Conservation (phyloP, 2,113 vertebrate genomes). For the Channa argus region DNA sequence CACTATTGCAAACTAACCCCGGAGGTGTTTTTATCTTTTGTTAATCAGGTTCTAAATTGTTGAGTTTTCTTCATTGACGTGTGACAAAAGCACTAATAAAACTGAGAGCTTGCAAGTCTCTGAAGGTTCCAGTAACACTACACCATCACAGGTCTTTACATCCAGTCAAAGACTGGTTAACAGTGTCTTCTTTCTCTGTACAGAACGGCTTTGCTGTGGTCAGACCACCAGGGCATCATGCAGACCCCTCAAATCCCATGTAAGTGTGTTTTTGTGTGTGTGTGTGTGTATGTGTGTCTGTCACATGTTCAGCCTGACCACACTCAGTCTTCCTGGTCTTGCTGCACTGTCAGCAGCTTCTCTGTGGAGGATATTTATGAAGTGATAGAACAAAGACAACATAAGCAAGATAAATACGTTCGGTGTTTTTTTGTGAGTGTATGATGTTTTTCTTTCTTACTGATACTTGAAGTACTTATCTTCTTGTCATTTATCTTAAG, state of each 20-base stretch:
- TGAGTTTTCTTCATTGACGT: background rate
- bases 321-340: conserved; percentile 13
- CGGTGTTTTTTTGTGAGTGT: background rate
- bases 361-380: conserved; percentile 40
- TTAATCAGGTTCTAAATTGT: background rate
- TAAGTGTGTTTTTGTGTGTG: conserved; percentile 78
- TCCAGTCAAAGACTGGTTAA: conserved; percentile 17
- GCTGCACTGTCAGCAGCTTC: conserved; percentile 46
- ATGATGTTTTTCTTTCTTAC: too few relatives aligned
- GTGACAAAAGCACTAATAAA: too few relatives aligned
- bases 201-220: conserved; percentile 97
- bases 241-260: conserved; percentile 91
- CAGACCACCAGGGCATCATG: conserved; percentile 92
- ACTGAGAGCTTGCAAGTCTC: too few relatives aligned
- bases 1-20: too few relatives aligned
- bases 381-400: conserved; percentile 15
- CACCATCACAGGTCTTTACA: background rate
- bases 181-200: conserved; percentile 24
- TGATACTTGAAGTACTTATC: too few relatives aligned
- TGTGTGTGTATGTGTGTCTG: conserved; percentile 30
- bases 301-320: conserved; percentile 5
- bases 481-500: conserved; percentile 3
- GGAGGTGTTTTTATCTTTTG: background rate
- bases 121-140: too few relatives aligned
- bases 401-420: conserved; percentile 33